These are phyloP conservation scores for Trachymyrmex septentrionalis DNA, from an alignment of 1,140 invertebrate species.

Conservation along the genomic window DNA sequence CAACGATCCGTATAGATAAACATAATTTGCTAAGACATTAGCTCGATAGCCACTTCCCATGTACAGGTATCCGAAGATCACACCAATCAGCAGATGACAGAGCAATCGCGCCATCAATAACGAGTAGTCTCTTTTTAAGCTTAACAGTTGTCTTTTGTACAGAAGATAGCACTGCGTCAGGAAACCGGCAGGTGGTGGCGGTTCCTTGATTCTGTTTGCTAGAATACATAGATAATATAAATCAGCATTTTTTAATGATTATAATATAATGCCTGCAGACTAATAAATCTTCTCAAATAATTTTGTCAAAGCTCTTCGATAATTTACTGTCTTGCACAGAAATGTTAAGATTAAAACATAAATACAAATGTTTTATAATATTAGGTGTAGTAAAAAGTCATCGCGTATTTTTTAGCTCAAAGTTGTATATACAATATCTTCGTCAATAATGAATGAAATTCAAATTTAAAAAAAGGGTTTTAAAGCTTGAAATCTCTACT, in stretches of 20 bases:
- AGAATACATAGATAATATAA: slow-evolving; percentile 12
- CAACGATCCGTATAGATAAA: slow-evolving; percentile 96
- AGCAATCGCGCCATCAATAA: slow-evolving; percentile 91
- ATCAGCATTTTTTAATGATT: neutral
- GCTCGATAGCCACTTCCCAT: slow-evolving; percentile 94
- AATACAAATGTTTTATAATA: neutral
- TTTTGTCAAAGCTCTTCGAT: neutral
- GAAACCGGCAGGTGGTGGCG: slow-evolving; percentile 81
- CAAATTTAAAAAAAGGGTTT: too few species aligned
- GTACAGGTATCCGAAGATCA: slow-evolving; percentile 96
- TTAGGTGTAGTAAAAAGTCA: too few species aligned
- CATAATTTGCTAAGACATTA: slow-evolving; percentile 95
- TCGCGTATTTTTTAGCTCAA: too few species aligned
- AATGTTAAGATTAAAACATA: neutral
- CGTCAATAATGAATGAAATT: too few species aligned
- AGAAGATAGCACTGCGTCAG: slow-evolving; percentile 84
- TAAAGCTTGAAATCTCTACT: too few species aligned
- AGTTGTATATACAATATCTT: too few species aligned
- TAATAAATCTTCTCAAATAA: neutral
- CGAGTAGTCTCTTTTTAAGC: slow-evolving; percentile 87
- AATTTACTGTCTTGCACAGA: neutral
- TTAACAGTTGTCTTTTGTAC: slow-evolving; percentile 84
- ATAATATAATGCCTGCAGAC: neutral
- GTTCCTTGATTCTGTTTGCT: slow-evolving; percentile 60
- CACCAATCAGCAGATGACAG: slow-evolving; percentile 93